Base-by-base conservation (phyloP, 2,888 invertebrate species). In the Hypena proboscidalis region DNA sequence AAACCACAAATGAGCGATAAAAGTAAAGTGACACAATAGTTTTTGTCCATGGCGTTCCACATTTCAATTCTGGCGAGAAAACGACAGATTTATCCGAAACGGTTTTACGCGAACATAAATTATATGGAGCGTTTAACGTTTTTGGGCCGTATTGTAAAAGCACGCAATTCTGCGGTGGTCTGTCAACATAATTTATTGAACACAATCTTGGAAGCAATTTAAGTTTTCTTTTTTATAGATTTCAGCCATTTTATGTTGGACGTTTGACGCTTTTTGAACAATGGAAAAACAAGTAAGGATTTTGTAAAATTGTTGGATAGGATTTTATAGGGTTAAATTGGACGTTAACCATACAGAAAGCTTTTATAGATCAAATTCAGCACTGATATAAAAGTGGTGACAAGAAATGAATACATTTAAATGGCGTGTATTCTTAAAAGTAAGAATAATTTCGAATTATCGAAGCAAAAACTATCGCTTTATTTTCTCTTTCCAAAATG, bases 91-190 rank as follows among this genome's bases (percentile, higher is more conserved):
- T 63, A 63, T 59, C 46, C 34, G 55, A 21, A 22, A 46, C 47
- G 30, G 34, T 41, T 58, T 49, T 53, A 54, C 55, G 47, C 19
- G 56, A 35, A 27, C 60, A 40, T 60, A 60, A 60, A 63, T 59
- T 63, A 60, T 63, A 63, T 63, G 42, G 51, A 10, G 22, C 48
- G 49, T 57, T 60, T 50, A 64, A 60, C 36, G 42, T 35, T 49
- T 41, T 43, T 37, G 41, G 46, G 33, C 41, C 14, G 48, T 49
- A 51, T 51, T 52, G 39, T 40, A 43, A 43, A 52, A 39, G 36
- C 47, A 40, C 38, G 10, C 55, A 57, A 37, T 59, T 55, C 45
- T 63, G 44, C 29, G 17, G 39, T 39, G 43, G 38, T 49, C 43
- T 42, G 42, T 53, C 48, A 52, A 42, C 26, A 40, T 48, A 43